phyloP scores from a whole-genome alignment of 1,140 invertebrate species.

The Holotrichia oblita region DNA sequence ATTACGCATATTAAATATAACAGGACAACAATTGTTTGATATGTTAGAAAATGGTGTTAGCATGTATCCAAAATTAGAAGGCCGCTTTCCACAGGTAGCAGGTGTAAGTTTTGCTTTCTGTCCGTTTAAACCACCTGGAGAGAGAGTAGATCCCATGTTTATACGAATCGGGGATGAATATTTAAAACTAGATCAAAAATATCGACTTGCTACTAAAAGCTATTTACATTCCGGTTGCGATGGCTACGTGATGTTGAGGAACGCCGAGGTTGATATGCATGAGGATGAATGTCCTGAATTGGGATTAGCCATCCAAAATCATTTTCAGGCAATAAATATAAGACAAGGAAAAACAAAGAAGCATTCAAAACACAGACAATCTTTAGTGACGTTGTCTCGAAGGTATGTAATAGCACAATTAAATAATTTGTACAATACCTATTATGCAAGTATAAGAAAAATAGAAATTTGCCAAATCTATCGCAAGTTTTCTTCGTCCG shows the following conservation, averaged over 20 bases:
- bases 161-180: constrained; percentile 88
- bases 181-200: constrained; percentile 75
- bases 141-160: constrained; percentile 74
- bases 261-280: constrained; percentile 67
- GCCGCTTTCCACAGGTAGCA: constrained; percentile 83
- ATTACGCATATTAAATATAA: constrained; percentile 75
- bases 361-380: constrained; percentile 84
- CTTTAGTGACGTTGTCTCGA: constrained; percentile 79
- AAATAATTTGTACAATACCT: too few relatives aligned
- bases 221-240: constrained; percentile 84
- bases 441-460: too few relatives aligned
- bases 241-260: constrained; percentile 83
- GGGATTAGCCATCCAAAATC: constrained; percentile 84
- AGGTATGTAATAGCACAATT: constrained; percentile 62
- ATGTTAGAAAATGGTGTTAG: constrained; percentile 82
- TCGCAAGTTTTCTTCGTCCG: too few relatives aligned
- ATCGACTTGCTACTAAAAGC: constrained; percentile 83
- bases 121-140: constrained; percentile 74
- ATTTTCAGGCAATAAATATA: constrained; percentile 87
- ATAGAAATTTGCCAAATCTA: too few relatives aligned
- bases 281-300: constrained; percentile 86
- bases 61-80: constrained; percentile 82
- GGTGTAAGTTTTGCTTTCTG: constrained; percentile 88
- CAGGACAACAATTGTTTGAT: constrained; percentile 73
- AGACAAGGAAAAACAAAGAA: constrained; percentile 72